Evolutionary conservation across 2,113 vertebrate species (phyloP), one percentile per base, ranked within the genome.

Genomic region (Odobenus rosmarus): DNA sequence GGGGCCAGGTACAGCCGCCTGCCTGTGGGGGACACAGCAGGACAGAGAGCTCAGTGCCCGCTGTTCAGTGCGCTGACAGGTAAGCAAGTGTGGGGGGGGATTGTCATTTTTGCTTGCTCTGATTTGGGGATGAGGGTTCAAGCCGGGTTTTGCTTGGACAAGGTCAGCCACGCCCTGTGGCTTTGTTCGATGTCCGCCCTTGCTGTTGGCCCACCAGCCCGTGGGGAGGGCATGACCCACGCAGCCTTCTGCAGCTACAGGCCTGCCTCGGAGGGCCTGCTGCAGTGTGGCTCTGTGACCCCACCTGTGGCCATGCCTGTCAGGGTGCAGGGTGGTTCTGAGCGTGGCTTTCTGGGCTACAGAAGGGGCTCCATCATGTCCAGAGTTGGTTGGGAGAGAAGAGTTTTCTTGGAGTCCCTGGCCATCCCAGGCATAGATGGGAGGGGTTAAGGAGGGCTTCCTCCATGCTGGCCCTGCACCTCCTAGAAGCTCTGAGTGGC

Each of bases 251-350:
- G 53, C 88, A 95, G 95, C 97, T 86, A 94, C 95, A 26, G 92
- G 55, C 93, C 46, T 1, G 1, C 81, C 71, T 84, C 23, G 28
- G 97, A 42, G 93, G 98, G 97, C 97, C 93, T 15, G 90, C 97
- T 93, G 96, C 98, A 96, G 82, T 79, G 15, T 97, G 96, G 96
- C 97, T 97, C 82, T 0, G 4, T 96, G 53, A 64, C 82, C 96
- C 85, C 39, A 0, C 18, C 84, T 28, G 9, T 77, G 95, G 55
- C 93, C 53, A 4, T 1, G 49, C 96, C 93, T 46, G 3, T n/a
- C 3, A 10, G 77, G 74, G 16, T n/a, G 39, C 61, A 36, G 59
- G 4, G 24, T 3, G 6, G 57, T 55, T 69, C 64, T 3, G 31
- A 24, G 24, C 4, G 1, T 26, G 28, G 28, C 8, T 28, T 71